These are phyloP conservation scores for Meta bourneti DNA, from an alignment of 2,888 invertebrate species.

Conservation along the genomic window DNA sequence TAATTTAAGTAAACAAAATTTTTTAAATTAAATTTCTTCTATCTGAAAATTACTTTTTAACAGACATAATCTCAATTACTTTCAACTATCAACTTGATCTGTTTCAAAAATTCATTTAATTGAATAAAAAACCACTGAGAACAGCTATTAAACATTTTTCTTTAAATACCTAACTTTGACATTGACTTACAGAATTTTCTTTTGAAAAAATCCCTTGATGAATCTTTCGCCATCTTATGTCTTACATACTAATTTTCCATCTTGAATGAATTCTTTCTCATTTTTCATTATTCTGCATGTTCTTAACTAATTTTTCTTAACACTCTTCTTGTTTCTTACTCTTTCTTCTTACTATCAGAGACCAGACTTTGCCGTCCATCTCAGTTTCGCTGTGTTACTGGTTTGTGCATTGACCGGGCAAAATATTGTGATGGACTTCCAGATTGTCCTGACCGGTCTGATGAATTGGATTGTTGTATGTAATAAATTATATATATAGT, in stretches of 20 bases:
- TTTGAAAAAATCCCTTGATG: too few species aligned
- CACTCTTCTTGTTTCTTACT: conserved; percentile 28
- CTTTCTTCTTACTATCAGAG: conserved; percentile 71
- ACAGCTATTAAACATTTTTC: too few species aligned
- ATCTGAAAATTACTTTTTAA: too few species aligned
- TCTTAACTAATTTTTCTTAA: conserved; percentile 24
- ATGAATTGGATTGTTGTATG: conserved; percentile 86
- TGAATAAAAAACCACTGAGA: too few species aligned
- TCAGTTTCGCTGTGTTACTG: conserved; percentile 81
- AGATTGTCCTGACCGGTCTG: conserved; percentile 85
- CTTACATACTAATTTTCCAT: background rate
- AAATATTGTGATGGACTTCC: conserved; percentile 81
- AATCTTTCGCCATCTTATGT: background rate
- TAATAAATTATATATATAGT: conserved; percentile 28
- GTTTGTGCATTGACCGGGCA: conserved; percentile 80
- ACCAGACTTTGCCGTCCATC: conserved; percentile 77
- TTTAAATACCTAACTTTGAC: too few species aligned
- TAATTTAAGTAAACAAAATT: too few species aligned
- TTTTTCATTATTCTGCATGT: background rate
- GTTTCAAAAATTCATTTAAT: too few species aligned
- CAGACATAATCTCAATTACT: too few species aligned
- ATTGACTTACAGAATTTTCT: too few species aligned
- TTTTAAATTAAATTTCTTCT: too few species aligned
- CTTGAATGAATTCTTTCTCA: background rate
- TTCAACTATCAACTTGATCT: too few species aligned